A percentile compares a stretch with the other conserved stretches of the same genome.
These are phyloP conservation scores for Ptilodon capucinus DNA, from an alignment of 2,888 invertebrate genomes.

Conservation along the genomic window DNA sequence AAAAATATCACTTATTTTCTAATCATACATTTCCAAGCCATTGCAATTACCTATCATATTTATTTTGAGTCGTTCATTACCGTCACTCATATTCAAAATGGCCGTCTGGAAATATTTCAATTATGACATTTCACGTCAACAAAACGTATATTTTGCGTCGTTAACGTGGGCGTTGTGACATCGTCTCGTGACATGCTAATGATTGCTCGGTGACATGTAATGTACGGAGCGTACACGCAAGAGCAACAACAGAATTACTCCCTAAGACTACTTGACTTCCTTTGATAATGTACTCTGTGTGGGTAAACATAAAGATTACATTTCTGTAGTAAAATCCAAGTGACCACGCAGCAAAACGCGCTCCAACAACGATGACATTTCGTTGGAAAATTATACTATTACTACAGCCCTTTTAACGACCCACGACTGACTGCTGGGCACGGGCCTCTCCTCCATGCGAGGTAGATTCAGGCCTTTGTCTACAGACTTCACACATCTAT, in stretches of 20 bases:
- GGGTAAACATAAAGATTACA: no score
- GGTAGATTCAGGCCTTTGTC: no score
- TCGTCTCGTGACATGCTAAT: background rate
- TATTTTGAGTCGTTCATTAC: background rate
- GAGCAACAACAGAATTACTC: background rate
- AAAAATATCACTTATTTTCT: background rate
- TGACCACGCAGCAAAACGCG: no score
- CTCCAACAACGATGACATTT: no score
- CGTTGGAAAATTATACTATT: no score
- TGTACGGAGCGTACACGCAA: background rate
- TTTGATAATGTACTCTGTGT: no score
- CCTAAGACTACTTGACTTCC: no score
- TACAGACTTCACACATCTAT: no score
- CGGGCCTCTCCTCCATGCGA: no score
- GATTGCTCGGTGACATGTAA: conserved; percentile 1
- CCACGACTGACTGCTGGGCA: no score
- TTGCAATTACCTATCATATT: background rate
- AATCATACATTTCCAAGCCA: background rate
- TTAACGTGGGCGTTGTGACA: background rate
- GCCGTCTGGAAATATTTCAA: background rate
- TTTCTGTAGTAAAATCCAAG: no score
- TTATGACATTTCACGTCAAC: conserved; percentile 1
- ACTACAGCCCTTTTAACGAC: no score
- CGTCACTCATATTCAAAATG: background rate
- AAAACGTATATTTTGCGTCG: background rate